Conservation (phyloP, 2,888 invertebrate genomes). For the Koerneria pararmatus region DNA sequence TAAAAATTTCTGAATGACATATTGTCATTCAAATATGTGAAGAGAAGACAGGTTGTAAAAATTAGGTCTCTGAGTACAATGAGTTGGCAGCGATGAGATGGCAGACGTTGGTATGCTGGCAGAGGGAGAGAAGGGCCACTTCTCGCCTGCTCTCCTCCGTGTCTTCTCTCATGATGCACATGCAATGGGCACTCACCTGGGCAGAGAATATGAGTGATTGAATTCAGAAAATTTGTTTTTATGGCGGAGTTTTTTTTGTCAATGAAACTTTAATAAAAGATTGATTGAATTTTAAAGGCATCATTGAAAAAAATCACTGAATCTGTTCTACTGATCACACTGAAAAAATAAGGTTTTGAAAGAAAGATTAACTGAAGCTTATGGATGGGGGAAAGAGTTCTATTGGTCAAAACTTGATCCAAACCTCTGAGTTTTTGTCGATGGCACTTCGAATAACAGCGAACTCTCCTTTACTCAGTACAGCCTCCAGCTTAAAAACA, state of each 20-base stretch:
- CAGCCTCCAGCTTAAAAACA: slow-evolving; percentile 11
- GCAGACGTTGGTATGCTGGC: slow-evolving; percentile 79
- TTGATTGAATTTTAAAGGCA: neutral
- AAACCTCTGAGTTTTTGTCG: slow-evolving; percentile 66
- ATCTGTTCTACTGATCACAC: neutral
- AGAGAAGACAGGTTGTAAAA: slow-evolving; percentile 6
- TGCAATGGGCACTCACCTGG: slow-evolving; percentile 19
- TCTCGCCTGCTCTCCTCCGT: slow-evolving; percentile 20
- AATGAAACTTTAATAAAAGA: neutral
- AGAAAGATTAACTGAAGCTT: no score
- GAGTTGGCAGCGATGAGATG: slow-evolving; percentile 66
- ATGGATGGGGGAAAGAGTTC: no score
- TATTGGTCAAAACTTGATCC: slow-evolving; percentile 59
- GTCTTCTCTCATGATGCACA: slow-evolving; percentile 14
- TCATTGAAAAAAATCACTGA: neutral
- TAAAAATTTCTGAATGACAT: no score
- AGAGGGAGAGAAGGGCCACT: slow-evolving; percentile 9
- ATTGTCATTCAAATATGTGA: neutral
- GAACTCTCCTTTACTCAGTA: slow-evolving; percentile 76
- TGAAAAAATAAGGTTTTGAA: no score
- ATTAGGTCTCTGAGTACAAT: no score
- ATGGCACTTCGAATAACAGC: slow-evolving; percentile 77
- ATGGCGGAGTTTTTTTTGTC: neutral
- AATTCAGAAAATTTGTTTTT: no score
- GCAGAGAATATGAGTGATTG: neutral